Percentiles rank a stretch among this genome's conserved stretches.
phyloP scores from a whole-genome alignment of 1,140 invertebrate genomes.

The Philopotamus ludificatus region DNA sequence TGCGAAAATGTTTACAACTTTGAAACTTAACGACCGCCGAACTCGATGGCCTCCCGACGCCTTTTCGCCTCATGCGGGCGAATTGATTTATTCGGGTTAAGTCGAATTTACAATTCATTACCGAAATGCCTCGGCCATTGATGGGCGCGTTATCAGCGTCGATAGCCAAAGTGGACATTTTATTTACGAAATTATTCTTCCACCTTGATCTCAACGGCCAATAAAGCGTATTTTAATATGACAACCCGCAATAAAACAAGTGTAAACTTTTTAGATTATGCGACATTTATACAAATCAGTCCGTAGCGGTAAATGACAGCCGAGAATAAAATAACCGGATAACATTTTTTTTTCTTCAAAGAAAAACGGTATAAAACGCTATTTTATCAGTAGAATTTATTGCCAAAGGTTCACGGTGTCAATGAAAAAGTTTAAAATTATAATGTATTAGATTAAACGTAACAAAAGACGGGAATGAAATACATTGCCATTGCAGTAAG shows the following conservation, averaged over 20 bases:
- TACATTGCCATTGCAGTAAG: no score
- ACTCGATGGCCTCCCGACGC: constrained; percentile 4
- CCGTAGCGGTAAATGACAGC: background rate
- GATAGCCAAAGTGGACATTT: constrained; percentile 1
- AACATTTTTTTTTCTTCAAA: no score
- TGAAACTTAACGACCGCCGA: constrained; percentile 14
- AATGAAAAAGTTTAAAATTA: no score
- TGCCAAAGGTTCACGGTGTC: no score
- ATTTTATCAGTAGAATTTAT: no score
- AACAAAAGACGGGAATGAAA: no score
- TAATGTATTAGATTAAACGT: no score
- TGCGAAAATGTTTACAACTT: constrained; percentile 7
- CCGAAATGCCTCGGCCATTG: background rate
- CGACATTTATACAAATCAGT: constrained; percentile 15
- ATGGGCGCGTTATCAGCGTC: background rate
- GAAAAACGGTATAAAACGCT: no score
- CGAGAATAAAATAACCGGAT: constrained; percentile 4
- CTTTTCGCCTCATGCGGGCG: constrained; percentile 8
- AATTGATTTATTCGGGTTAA: constrained; percentile 29
- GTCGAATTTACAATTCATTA: constrained; percentile 19
- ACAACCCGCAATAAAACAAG: constrained; percentile 8
- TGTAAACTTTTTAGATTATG: constrained; percentile 15
- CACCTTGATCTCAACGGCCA: background rate
- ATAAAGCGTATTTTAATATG: constrained; percentile 20
- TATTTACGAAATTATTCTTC: constrained; percentile 10